Percentiles rank a stretch among this genome's conserved stretches.
Conservation (phyloP, 2,113 vertebrate genomes). For the Pachypanchax playfairii region DNA sequence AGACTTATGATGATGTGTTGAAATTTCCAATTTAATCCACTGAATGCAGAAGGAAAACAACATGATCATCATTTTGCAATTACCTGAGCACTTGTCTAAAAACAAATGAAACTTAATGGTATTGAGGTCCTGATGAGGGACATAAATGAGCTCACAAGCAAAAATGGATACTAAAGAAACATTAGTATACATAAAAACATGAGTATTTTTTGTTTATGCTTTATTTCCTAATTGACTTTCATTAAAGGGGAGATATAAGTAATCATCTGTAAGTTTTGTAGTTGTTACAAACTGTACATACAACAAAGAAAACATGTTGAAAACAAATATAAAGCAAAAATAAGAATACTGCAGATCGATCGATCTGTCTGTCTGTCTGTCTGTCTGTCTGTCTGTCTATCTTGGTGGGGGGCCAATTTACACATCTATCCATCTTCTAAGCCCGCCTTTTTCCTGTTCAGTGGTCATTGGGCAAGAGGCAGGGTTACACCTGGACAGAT, state of each 20-base stretch:
- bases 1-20: conserved; percentile 13
- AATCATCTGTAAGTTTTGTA: conserved; percentile 5
- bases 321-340: conserved; percentile 7
- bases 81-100: conserved; percentile 20
- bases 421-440: too few relatives aligned
- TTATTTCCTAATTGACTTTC: conserved; percentile 16
- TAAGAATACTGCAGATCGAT: neutral
- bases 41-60: conserved; percentile 8
- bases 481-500: too few relatives aligned
- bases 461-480: too few relatives aligned
- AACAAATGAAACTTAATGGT: conserved; percentile 46
- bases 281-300: conserved; percentile 9
- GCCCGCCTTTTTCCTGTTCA: too few relatives aligned
- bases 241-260: neutral
- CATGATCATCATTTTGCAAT: conserved; percentile 41
- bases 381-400: too few relatives aligned
- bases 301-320: too few relatives aligned
- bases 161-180: conserved; percentile 15
- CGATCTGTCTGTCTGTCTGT: too few relatives aligned
- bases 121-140: neutral
- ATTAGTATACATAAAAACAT: conserved; percentile 17
- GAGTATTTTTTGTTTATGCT: conserved; percentile 2
- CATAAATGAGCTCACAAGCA: conserved; percentile 21
- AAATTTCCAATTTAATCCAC: conserved; percentile 16
- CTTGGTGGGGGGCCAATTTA: too few relatives aligned